phyloP scores from a whole-genome alignment of 1,140 invertebrate species.

The Triops cancriformis region DNA sequence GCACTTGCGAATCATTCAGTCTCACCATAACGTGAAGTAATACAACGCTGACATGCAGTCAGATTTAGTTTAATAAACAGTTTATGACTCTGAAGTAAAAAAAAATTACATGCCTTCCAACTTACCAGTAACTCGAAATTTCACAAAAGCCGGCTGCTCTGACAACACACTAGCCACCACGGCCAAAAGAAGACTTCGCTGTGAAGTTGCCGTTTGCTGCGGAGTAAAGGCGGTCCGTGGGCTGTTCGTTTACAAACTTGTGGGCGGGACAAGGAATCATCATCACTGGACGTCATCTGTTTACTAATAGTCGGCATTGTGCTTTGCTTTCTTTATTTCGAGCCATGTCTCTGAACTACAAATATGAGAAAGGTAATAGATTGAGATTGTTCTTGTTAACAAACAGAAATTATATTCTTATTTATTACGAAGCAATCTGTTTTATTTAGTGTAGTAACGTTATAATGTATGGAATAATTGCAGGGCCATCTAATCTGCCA shows the following conservation, averaged over 20 bases:
- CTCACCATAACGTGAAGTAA: too few relatives aligned
- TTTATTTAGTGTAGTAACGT: too few relatives aligned
- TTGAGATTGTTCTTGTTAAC: background rate
- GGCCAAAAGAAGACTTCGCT: background rate
- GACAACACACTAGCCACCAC: background rate
- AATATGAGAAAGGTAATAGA: background rate
- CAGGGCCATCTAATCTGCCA: background rate
- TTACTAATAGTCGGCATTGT: background rate
- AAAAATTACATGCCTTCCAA: too few relatives aligned
- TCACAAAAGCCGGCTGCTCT: background rate
- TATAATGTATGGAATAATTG: background rate
- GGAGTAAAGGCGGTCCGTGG: background rate
- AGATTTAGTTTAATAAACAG: too few relatives aligned
- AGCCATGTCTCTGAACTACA: background rate
- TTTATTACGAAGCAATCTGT: background rate
- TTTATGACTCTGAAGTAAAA: too few relatives aligned
- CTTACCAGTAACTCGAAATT: background rate
- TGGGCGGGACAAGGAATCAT: background rate
- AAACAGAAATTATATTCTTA: background rate
- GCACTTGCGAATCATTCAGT: too few relatives aligned
- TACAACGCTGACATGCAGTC: too few relatives aligned
- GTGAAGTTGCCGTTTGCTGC: background rate
- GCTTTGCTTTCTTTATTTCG: background rate
- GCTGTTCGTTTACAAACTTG: background rate
- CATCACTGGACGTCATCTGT: background rate